Base-by-base conservation (phyloP, 2,888 invertebrate genomes). In the Conus canariensis region DNA sequence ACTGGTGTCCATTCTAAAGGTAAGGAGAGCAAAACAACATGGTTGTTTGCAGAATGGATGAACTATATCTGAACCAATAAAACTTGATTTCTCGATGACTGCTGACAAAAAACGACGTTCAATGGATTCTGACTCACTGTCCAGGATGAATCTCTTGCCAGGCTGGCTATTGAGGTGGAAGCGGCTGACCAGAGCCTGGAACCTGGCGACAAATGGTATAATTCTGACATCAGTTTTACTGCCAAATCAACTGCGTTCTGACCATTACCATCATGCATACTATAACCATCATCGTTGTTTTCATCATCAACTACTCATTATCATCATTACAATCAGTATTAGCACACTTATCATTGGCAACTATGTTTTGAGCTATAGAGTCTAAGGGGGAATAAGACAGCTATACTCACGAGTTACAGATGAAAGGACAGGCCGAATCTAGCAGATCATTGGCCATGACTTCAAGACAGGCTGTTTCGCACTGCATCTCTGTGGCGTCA, bases 401-500 rank as follows among this genome's bases (percentile, higher is more conserved):
- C 22, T 30, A 30, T 30, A 87, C 87, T 87, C 58, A 87, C 87
- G 87, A 87, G 70, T 22, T 70, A 45, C 87, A 87, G 70, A 87
- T 56, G 87, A 87, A 87, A 58, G 87, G 87, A 74, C 87, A 87
- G n/a, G 25, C 58, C 7, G 87, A 74, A 30, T 70, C 70, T 58
- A 74, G 70, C 22, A 87, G 87, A n/a, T 70, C 87, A 58, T 22
- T 74, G 70, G 56, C 58, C 70, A 87, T 87, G 74, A 87, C 87
- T 22, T 87, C 87, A 56, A 58, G 25, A 74, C 87, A 87, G 87
- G 87, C 87, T 56, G 22, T 22, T 74, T 87, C 87, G 74, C 87
- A 87, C 87, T 87, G 87, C 87, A 74, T 70, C 74, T 87, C 87
- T n/a, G 87, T 87, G 87, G 87, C 87, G 87, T 87, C 87, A 87